A percentile compares a stretch with the other conserved stretches of the same genome.
phyloP scores from a whole-genome alignment of 2,113 vertebrate genomes.

The Rattus norvegicus region GRCr8 NC_086026.1:81953501-81954000 shows the following conservation, averaged over 20 bases:
- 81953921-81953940: neutral
- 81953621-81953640: neutral
- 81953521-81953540: neutral
- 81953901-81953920: neutral
- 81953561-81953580: neutral
- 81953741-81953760: neutral
- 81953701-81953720: neutral
- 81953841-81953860: neutral
- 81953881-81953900: neutral
- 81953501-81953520: neutral
- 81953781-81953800: neutral
- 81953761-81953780: neutral
- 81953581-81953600: neutral
- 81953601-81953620: neutral
- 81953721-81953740: neutral
- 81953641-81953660: neutral
- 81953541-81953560: neutral
- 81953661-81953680: neutral
- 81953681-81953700: neutral
- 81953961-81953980: neutral
- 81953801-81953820: neutral
- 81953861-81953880: neutral
- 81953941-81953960: neutral
- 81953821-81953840: neutral
- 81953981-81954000: neutral